A percentile compares a stretch with the other conserved stretches of the same genome.
Conservation (phyloP, 2,888 invertebrate genomes). For the Eupithecia pulchellata region DNA sequence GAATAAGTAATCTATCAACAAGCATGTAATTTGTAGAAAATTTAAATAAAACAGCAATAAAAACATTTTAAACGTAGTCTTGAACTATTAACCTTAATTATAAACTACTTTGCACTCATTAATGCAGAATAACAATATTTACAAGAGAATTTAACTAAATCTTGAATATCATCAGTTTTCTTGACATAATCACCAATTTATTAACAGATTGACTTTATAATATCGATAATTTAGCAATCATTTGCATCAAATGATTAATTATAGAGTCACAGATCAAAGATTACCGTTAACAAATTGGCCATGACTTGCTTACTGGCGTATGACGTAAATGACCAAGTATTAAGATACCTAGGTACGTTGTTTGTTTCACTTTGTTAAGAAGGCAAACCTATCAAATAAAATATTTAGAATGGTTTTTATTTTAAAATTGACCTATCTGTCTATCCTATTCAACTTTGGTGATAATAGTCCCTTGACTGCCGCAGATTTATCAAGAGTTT, state of each 20-base stretch:
- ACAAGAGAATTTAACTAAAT: constrained; percentile 21
- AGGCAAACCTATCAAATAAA: too few species aligned
- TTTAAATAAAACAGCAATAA: constrained; percentile 18
- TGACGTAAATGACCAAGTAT: background rate
- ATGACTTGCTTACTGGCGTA: constrained; percentile 11
- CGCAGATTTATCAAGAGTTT: background rate
- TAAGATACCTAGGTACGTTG: background rate
- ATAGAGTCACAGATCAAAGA: constrained; percentile 37
- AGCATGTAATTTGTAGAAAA: constrained; percentile 3
- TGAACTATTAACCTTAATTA: constrained; percentile 28
- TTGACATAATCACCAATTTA: constrained; percentile 47
- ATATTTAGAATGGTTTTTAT: too few species aligned
- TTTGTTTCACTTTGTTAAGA: background rate
- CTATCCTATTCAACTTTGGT: background rate
- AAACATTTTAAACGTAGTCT: constrained; percentile 31
- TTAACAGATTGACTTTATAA: constrained; percentile 41
- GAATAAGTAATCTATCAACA: constrained; percentile 10
- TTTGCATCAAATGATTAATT: constrained; percentile 41
- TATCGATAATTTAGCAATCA: constrained; percentile 38
- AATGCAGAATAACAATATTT: constrained; percentile 11
- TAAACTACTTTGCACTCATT: constrained; percentile 8
- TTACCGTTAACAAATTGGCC: constrained; percentile 26
- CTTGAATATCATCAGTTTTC: constrained; percentile 35
- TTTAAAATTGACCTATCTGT: too few species aligned
- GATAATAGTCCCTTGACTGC: background rate